phyloP scores from a whole-genome alignment of 1,140 invertebrate genomes.

The Drosophila nigromelanica region DNA sequence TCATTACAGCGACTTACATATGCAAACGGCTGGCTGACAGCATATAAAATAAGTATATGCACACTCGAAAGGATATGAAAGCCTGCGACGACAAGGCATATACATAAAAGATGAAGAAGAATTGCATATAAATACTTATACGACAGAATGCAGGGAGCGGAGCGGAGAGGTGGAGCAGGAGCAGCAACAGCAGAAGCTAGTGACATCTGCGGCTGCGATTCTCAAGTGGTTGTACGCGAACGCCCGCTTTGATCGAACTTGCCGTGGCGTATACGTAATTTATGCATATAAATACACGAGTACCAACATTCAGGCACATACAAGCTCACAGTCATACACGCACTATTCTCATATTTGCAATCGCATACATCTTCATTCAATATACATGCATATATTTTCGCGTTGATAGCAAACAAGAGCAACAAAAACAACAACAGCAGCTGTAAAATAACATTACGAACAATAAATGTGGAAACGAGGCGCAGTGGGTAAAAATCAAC shows the following conservation, averaged over 20 bases:
- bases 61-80: conserved; percentile 78
- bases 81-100: conserved; percentile 68
- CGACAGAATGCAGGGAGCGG: conserved; percentile 16
- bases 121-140: conserved; percentile 75
- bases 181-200: conserved; percentile 1
- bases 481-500: conserved; percentile 23
- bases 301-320: conserved; percentile 25
- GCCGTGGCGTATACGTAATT: conserved; percentile 68
- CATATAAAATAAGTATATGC: conserved; percentile 54
- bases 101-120: conserved; percentile 82
- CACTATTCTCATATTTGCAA: conserved; percentile 41
- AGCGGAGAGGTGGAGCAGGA: neutral
- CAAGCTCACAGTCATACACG: conserved; percentile 23
- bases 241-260: conserved; percentile 65
- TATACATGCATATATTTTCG: conserved; percentile 56
- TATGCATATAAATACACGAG: conserved; percentile 55
- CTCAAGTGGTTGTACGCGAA: conserved; percentile 61
- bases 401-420: conserved; percentile 48
- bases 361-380: conserved; percentile 67
- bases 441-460: conserved; percentile 62
- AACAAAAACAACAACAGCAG: conserved; percentile 16
- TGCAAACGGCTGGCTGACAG: conserved; percentile 72
- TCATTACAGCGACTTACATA: conserved; percentile 79
- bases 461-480: conserved; percentile 36
- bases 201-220: conserved; percentile 12